Percentiles rank a stretch among this genome's conserved stretches.
Evolutionary conservation across 2,888 invertebrate genomes (phyloP).

Genomic region (Sinelater perroti): DNA sequence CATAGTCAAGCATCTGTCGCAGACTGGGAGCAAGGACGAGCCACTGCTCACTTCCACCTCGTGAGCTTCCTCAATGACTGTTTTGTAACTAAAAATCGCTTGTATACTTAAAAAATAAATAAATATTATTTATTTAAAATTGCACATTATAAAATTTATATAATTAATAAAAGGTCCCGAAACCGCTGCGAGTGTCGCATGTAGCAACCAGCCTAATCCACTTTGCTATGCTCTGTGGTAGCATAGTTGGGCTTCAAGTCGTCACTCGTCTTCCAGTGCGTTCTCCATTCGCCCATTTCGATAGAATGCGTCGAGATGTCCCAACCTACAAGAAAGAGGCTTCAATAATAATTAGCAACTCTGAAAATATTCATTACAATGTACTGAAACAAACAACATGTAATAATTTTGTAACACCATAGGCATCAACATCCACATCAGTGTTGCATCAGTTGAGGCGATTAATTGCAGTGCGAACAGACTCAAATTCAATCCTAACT

Average conservation of each 20-base stretch:
- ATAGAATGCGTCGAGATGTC: constrained; percentile 54
- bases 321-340: constrained; percentile 53
- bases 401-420: too few species aligned
- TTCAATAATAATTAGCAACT: neutral
- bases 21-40: constrained; percentile 70
- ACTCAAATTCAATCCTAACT: too few species aligned
- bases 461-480: too few species aligned
- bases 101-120: constrained; percentile 23
- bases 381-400: too few species aligned
- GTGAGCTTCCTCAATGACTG: constrained; percentile 34
- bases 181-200: neutral
- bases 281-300: constrained; percentile 56
- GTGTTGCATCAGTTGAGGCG: too few species aligned
- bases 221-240: constrained; percentile 5
- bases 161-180: neutral
- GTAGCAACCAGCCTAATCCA: neutral
- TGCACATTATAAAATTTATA: constrained; percentile 22
- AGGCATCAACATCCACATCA: too few species aligned
- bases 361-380: too few species aligned
- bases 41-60: constrained; percentile 44
- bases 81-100: constrained; percentile 18
- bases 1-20: constrained; percentile 93
- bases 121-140: constrained; percentile 32
- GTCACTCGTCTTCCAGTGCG: constrained; percentile 43
- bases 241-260: constrained; percentile 2